A percentile compares a stretch with the other conserved stretches of the same genome.
These are phyloP conservation scores for Galleria mellonella DNA, from an alignment of 1,140 invertebrate genomes.

Conservation along the genomic window DNA sequence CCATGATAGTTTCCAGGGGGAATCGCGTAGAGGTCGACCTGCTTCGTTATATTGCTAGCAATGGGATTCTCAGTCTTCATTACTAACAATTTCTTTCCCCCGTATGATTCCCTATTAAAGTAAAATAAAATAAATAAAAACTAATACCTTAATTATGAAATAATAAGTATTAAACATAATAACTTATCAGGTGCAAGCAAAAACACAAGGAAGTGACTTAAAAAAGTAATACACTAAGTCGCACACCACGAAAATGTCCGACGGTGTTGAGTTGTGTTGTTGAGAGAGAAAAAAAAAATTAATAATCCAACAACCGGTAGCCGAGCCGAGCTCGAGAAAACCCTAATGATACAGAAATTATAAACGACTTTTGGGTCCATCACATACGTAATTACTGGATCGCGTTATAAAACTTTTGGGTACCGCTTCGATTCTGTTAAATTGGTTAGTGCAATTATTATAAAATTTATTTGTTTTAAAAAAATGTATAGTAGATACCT, in stretches of 20 bases:
- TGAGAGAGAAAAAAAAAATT: constrained; percentile 14
- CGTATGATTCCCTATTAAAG: too few species aligned
- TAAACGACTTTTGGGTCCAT: constrained; percentile 11
- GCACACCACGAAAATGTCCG: constrained; percentile 6
- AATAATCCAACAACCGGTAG: constrained; percentile 19
- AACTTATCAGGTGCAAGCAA: background rate
- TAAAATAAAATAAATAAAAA: too few species aligned
- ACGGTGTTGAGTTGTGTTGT: constrained; percentile 9
- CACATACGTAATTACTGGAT: background rate
- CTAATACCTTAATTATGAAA: too few species aligned
- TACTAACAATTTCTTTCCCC: too few species aligned
- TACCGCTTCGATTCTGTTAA: background rate
- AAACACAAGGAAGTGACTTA: constrained; percentile 14
- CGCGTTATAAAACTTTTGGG: background rate
- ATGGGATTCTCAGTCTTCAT: too few species aligned
- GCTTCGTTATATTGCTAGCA: too few species aligned
- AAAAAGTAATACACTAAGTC: background rate
- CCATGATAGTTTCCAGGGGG: too few species aligned
- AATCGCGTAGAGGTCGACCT: too few species aligned
- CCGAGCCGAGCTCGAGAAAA: constrained; percentile 13
- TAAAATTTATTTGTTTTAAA: too few species aligned
- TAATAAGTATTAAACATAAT: too few species aligned
- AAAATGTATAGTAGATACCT: too few species aligned
- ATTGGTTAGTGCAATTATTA: too few species aligned
- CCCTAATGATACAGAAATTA: constrained; percentile 29